Base-by-base conservation (phyloP, 2,888 invertebrate genomes). In the Lucinisca nassula region DNA sequence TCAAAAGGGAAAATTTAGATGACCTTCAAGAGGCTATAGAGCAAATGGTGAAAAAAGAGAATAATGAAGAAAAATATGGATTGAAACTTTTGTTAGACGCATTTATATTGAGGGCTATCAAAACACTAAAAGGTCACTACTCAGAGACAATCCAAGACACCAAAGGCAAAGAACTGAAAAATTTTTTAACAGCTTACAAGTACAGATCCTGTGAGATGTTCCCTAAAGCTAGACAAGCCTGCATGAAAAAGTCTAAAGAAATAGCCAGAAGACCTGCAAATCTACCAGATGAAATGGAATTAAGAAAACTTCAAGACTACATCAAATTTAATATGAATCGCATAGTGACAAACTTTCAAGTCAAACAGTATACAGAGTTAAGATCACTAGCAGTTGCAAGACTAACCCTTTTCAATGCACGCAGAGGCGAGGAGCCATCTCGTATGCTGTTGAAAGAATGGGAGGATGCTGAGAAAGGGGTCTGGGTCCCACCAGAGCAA, bases 361-460 rank as follows among this genome's bases (percentile, higher is more conserved):
- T 67, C 27, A 70, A 35, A 30, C 6, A 67, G 12, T 79, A 79
- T 40, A 37, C 35, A 30, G 55, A 24, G 24, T 32, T 79, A 1
- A 79, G 79, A 58, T 8, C 17, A n/a, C 24, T 77, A 45, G 70
- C 70, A 30, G 79, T 79, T 12, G 45, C 79, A 17, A 55, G 70
- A 35, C 32, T 79, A 21, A 79, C 79, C 30, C 32, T 78, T 37
- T 78, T 32, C 38, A 61, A 78, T 45, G 70, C 70, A 27, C 30
- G 70, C 21, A 37, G 79, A 38, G 70, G 79, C 8, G 37, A 79
- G 45, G 79, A 67, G 37, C 70, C 70, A 10, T 14, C 79, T 27
- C 24, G 45, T 32, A 27, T 70, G 40, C 35, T 79, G 40, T 24
- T 40, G 30, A 27, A 30, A 45, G 40, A 79, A n/a, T 79, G 40